A percentile compares a stretch with the other conserved stretches of the same genome.
These are phyloP conservation scores for Delichon dasypus DNA, from an alignment of 2,797 vertebrate species.

Conservation along the genomic window DNA sequence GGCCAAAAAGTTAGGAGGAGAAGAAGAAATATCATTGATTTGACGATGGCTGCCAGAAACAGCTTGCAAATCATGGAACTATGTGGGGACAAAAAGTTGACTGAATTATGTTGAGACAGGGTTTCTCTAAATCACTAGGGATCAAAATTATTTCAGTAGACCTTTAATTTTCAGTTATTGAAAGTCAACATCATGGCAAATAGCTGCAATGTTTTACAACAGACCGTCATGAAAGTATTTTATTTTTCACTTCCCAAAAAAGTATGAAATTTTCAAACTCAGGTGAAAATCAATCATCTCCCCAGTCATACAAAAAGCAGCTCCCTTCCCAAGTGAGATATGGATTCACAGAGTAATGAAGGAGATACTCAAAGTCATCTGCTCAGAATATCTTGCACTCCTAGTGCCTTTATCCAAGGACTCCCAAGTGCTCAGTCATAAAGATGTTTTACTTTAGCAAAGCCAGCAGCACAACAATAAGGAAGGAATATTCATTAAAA, in stretches of 20 bases:
- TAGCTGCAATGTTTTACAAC: conserved; percentile 62
- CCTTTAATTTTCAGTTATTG: conserved; percentile 73
- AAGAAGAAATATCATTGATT: conserved; percentile 69
- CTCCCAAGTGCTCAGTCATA: neutral
- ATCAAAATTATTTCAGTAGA: conserved; percentile 69
- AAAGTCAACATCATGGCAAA: conserved; percentile 68
- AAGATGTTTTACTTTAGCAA: neutral
- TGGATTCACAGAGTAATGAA: conserved; percentile 14
- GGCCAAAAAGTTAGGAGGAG: conserved; percentile 64
- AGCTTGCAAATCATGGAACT: conserved; percentile 75
- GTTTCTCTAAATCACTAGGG: conserved; percentile 74
- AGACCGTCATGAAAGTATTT: conserved; percentile 46
- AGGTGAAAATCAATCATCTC: conserved; percentile 36
- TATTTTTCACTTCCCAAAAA: conserved; percentile 66
- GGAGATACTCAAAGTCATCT: neutral
- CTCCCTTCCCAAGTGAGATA: neutral
- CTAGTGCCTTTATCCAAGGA: neutral
- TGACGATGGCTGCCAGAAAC: conserved; percentile 70
- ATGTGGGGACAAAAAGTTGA: conserved; percentile 58
- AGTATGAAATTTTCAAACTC: conserved; percentile 28
- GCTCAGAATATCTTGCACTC: neutral
- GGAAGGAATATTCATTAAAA: neutral
- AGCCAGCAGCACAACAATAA: neutral
- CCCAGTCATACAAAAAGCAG: conserved; percentile 7
- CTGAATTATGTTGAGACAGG: conserved; percentile 72